phyloP scores from a whole-genome alignment of 2,113 vertebrate species.

The Petroica traversi region DNA sequence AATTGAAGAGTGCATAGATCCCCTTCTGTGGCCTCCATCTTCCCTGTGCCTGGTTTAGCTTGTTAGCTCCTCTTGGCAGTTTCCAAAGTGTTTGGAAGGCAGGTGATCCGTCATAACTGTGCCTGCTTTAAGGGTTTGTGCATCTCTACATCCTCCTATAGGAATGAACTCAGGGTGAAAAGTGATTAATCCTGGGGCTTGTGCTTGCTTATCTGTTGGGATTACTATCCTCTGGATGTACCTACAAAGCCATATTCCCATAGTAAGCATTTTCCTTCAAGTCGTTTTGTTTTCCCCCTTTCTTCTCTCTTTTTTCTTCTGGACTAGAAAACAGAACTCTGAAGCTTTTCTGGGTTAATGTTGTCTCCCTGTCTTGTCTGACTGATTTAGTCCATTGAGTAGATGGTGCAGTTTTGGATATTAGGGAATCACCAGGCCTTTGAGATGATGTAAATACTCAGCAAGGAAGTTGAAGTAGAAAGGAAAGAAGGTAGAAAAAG shows the following conservation, averaged over 20 bases:
- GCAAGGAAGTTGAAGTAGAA: not conserved
- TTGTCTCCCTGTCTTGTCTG: not conserved
- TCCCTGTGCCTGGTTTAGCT: not conserved
- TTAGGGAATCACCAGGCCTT: not conserved
- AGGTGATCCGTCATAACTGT: not conserved
- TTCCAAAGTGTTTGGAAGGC: not conserved
- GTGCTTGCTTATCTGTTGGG: not conserved
- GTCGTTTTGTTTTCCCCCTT: rapidly evolving
- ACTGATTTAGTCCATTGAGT: not conserved
- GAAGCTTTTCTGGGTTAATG: not conserved
- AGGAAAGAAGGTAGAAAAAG: not conserved
- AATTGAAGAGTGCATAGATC: not conserved
- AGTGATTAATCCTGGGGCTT: not conserved
- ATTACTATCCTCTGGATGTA: not conserved
- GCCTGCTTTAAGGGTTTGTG: not conserved
- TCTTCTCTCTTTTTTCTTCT: not conserved
- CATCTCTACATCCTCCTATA: not conserved
- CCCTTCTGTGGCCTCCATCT: not conserved
- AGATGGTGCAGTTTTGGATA: not conserved
- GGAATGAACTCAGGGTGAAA: not conserved
- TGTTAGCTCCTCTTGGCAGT: not conserved
- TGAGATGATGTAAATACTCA: not conserved
- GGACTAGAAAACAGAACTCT: not conserved
- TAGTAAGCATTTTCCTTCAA: not conserved
- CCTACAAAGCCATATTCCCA: not conserved